Evolutionary conservation across 1,140 invertebrate species (phyloP), one percentile per base, ranked within the genome.

Genomic region (Littorina saxatilis): DNA sequence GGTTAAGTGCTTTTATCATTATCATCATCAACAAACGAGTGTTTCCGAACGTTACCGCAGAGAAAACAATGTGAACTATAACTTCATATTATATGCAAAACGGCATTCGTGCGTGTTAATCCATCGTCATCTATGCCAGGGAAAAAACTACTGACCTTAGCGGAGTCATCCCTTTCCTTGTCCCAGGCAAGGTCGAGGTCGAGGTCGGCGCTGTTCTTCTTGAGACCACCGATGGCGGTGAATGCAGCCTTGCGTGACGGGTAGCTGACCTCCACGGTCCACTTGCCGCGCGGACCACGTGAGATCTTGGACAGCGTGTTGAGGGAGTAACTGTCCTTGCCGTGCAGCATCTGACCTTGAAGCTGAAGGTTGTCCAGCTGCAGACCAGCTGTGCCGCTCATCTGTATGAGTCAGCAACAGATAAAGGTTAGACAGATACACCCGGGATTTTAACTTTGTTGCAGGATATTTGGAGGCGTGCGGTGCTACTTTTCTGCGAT

Each of bases 131-230:
- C n/a, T n/a, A n/a, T n/a, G n/a, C n/a, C n/a, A n/a, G n/a, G n/a
- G n/a, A n/a, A n/a, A n/a, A n/a, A n/a, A n/a, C n/a, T n/a, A n/a
- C 37, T 43, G 37, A 85, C 79, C 20, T 77, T 83, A 29, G 90
- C 81, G n/a, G 79, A 83, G 40, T 89, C 81, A 23, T 81, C 81
- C 4, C 75, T 82, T 17, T 84, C 86, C 58, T 85, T 86, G 82
- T 88, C 85, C 87, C 85, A 89, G 37, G 83, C 82, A n/a, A 85
- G 74, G 35, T 88, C 84, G 27, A 87, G 47, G 23, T 84, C 86
- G 0, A 79, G 83, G 35, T 81, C 76, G 37, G 80, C 85, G 37
- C 78, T 75, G 55, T 70, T 58, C n/a, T 70, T 63, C 35, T 80
- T 73, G 13, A 66, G 72, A 32, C 83, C 85, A 0, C 84, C 84